phyloP scores from a whole-genome alignment of 53 echinoderm and acorn worm genomes.

The Luidia sarsii region DNA sequence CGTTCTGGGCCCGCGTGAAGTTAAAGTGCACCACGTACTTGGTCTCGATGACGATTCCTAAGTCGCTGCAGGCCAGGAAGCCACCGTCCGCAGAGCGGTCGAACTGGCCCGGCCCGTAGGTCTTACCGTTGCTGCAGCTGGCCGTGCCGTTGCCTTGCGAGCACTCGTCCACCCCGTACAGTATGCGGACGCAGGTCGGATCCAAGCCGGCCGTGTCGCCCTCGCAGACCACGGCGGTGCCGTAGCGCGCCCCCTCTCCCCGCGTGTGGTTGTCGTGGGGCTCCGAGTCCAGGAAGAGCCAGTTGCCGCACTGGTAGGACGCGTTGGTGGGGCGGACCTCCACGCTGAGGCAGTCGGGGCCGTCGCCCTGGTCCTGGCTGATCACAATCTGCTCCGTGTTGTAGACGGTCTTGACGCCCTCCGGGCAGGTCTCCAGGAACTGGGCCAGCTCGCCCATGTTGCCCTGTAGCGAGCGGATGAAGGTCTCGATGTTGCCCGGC shows the following conservation, averaged over 20 bases:
- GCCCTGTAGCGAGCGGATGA: constrained; percentile 32
- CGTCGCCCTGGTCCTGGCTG: background rate
- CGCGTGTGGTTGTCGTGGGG: background rate
- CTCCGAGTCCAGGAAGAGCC: background rate
- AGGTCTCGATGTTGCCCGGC: constrained; percentile 4
- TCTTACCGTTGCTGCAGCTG: constrained; percentile 25
- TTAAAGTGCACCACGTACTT: constrained; percentile 74
- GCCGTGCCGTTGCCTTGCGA: constrained; percentile 61
- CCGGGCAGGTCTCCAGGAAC: constrained; percentile 29
- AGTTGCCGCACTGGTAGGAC: background rate
- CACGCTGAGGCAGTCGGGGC: background rate
- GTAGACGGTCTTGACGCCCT: constrained; percentile 51
- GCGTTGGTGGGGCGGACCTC: constrained; percentile 5
- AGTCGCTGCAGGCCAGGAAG: constrained; percentile 68
- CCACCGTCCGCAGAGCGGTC: constrained; percentile 29
- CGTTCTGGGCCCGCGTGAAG: constrained; percentile 66
- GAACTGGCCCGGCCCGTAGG: constrained; percentile 60
- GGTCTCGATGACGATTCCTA: constrained; percentile 50
- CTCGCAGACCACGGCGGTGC: constrained; percentile 73
- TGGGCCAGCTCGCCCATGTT: constrained; percentile 11
- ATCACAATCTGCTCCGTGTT: background rate
- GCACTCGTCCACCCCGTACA: constrained; percentile 69
- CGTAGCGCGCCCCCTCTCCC: background rate
- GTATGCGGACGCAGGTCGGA: constrained; percentile 62
- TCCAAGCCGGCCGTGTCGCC: constrained; percentile 32